Percentiles rank a stretch among this genome's conserved stretches.
These are phyloP conservation scores for Drosophila baimaii DNA, from an alignment of 1,140 invertebrate species.

Conservation along the genomic window DNA sequence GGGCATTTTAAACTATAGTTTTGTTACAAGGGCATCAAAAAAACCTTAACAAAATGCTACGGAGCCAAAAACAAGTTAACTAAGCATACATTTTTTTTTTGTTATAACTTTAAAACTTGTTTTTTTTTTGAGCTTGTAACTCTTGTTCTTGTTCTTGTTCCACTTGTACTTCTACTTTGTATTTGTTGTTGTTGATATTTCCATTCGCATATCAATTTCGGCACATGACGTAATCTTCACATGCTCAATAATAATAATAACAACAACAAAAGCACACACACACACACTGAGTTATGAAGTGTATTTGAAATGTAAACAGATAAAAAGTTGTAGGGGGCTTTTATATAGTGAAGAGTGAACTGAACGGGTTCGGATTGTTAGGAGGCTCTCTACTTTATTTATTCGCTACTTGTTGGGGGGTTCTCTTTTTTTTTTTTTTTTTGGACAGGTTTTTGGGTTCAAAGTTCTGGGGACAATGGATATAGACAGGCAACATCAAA, in stretches of 20 bases:
- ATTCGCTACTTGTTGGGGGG: constrained; percentile 30
- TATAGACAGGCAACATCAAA: neutral
- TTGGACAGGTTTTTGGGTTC: constrained; percentile 36
- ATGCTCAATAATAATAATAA: constrained; percentile 61
- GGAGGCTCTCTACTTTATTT: constrained; percentile 34
- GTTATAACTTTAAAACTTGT: constrained; percentile 38
- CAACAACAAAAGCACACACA: constrained; percentile 34
- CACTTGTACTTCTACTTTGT: constrained; percentile 42
- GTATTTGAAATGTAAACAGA: constrained; percentile 79
- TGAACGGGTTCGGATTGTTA: constrained; percentile 16
- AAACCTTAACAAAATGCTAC: constrained; percentile 19
- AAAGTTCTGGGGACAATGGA: constrained; percentile 24
- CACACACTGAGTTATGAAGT: constrained; percentile 64
- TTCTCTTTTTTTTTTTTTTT: constrained; percentile 6
- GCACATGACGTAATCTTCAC: constrained; percentile 82
- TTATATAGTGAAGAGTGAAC: constrained; percentile 12
- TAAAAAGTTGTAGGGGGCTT: constrained; percentile 45
- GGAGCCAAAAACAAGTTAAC: neutral
- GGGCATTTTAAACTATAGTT: neutral
- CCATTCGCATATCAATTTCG: constrained; percentile 79
- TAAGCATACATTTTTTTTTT: constrained; percentile 21
- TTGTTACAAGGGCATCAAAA: constrained; percentile 1
- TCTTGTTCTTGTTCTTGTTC: constrained; percentile 54
- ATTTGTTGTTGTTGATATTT: constrained; percentile 43
- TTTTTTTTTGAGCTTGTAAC: constrained; percentile 58